Conservation (phyloP, 2,888 invertebrate genomes). For the Pyrochroa serraticornis region DNA sequence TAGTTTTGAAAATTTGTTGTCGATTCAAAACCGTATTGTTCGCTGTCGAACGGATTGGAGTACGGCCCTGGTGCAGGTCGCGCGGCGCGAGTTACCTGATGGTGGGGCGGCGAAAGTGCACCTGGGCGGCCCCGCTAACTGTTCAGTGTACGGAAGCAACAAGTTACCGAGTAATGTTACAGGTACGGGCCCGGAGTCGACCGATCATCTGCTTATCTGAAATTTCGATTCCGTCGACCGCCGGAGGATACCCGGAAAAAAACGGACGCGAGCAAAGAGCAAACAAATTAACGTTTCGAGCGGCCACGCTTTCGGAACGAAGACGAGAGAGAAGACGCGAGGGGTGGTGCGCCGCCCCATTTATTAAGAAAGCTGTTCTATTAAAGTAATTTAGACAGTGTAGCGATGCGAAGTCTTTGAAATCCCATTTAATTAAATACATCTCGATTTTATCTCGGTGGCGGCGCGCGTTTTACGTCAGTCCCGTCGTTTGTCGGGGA, state of each 20-base stretch:
- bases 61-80: too few relatives aligned
- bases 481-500: conserved; percentile 26
- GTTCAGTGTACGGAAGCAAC: too few relatives aligned
- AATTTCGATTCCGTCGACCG: background rate
- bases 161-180: too few relatives aligned
- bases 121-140: too few relatives aligned
- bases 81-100: too few relatives aligned
- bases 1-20: too few relatives aligned
- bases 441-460: conserved; percentile 26
- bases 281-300: conserved; percentile 4
- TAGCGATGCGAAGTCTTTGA: conserved; percentile 25
- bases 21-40: too few relatives aligned
- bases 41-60: too few relatives aligned
- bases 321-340: background rate
- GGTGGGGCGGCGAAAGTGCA: too few relatives aligned
- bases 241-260: background rate
- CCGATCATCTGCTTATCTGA: too few relatives aligned
- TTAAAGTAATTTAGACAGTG: conserved; percentile 27
- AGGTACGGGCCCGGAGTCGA: too few relatives aligned
- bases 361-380: conserved; percentile 26
- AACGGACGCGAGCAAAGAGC: conserved; percentile 2
- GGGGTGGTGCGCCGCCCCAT: conserved; percentile 8
- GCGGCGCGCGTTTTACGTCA: conserved; percentile 23
- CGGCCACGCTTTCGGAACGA: too few relatives aligned
- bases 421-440: conserved; percentile 33